phyloP scores from a whole-genome alignment of 2,113 vertebrate genomes.

The Pipra filicauda region DNA sequence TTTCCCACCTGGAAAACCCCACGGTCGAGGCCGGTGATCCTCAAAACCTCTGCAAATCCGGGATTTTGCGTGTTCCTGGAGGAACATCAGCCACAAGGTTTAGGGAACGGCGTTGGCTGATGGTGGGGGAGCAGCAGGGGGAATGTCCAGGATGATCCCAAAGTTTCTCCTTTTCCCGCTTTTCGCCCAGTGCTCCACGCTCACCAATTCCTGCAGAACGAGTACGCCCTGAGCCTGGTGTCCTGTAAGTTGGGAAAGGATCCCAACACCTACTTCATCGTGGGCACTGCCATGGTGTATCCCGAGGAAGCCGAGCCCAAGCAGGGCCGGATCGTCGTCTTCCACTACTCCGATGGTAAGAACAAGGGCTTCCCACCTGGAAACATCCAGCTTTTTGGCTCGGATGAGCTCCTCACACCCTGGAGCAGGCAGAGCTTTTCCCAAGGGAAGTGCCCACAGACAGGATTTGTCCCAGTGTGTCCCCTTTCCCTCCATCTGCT shows the following conservation, averaged over 20 bases:
- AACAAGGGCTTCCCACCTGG: not conserved
- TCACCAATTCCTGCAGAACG: slow-evolving; percentile 96
- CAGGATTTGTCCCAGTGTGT: not conserved
- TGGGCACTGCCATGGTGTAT: slow-evolving; percentile 98
- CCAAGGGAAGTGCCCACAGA: not conserved
- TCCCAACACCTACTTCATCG: slow-evolving; percentile 93
- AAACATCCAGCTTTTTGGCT: not conserved
- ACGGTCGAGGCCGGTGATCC: not conserved
- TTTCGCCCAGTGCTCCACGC: slow-evolving; percentile 88
- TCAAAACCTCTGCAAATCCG: not conserved
- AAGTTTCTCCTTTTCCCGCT: not conserved
- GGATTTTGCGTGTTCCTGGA: rapidly evolving
- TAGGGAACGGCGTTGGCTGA: rapidly evolving
- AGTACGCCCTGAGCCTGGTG: slow-evolving; percentile 95
- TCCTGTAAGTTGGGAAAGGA: slow-evolving; percentile 95
- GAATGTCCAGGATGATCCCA: not conserved
- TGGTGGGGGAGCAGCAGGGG: not conserved
- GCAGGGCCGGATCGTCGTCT: slow-evolving; percentile 96
- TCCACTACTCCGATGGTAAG: slow-evolving; percentile 97
- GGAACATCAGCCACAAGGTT: rapidly evolving
- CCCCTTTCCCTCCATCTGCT: not conserved
- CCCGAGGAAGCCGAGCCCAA: slow-evolving; percentile 98
- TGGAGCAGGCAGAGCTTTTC: not conserved
- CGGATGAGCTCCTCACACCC: not conserved
- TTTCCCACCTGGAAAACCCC: not conserved